phyloP scores from a whole-genome alignment of 2,797 vertebrate genomes.

The Varecia variegata region DNA sequence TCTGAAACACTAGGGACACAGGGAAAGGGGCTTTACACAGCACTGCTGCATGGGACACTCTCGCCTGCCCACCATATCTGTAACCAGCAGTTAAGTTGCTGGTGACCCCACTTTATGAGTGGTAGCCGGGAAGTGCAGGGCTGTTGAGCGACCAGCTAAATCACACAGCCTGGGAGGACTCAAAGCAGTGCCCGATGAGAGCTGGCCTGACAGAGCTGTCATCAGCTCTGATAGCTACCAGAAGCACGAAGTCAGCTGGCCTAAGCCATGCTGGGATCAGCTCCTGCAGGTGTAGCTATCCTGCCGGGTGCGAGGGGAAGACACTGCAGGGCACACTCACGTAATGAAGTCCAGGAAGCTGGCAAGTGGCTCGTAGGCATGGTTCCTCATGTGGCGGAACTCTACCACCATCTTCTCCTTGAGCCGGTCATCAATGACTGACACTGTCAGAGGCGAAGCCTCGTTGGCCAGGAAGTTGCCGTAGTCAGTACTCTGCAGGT shows the following conservation, averaged over 20 bases:
- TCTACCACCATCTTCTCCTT: constrained; percentile 99
- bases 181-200: neutral
- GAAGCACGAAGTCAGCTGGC: neutral
- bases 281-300: neutral
- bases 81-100: neutral
- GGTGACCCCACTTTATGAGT: neutral
- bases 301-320: neutral
- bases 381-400: constrained; percentile 99
- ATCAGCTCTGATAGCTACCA: neutral
- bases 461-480: constrained; percentile 98
- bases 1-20: neutral
- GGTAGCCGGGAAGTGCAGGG: neutral
- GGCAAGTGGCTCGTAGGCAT: constrained; percentile 96
- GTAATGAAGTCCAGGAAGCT: constrained; percentile 99
- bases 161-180: neutral
- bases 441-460: constrained; percentile 96
- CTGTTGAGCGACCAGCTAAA: neutral
- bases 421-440: constrained; percentile 98
- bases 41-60: neutral
- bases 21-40: neutral
- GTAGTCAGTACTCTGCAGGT: constrained; percentile 99
- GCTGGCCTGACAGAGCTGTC: neutral
- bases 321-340: constrained; percentile 82
- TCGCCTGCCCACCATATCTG: neutral
- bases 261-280: neutral